phyloP scores from a whole-genome alignment of 2,113 vertebrate species.

The Heterotilapia buettikoferi region DNA sequence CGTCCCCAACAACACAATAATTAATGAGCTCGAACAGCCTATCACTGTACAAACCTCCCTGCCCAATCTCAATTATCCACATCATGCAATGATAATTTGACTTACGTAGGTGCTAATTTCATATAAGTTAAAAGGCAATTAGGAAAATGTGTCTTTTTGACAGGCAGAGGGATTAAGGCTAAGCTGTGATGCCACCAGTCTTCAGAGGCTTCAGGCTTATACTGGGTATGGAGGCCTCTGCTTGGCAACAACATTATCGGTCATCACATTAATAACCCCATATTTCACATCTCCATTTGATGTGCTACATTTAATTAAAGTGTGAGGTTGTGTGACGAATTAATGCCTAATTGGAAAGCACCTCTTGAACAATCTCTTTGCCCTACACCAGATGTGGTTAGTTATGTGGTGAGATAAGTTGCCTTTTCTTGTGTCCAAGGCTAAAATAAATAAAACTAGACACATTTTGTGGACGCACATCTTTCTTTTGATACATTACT shows the following conservation, averaged over 20 bases:
- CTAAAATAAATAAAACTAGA: neutral
- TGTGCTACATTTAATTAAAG: conserved; percentile 76
- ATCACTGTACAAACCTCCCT: conserved; percentile 32
- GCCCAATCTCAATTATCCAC: conserved; percentile 50
- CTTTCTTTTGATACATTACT: neutral
- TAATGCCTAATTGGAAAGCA: conserved; percentile 70
- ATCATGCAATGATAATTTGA: conserved; percentile 58
- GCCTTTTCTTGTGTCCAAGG: neutral
- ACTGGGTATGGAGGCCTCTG: conserved; percentile 1
- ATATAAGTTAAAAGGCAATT: conserved; percentile 76
- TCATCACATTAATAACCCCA: conserved; percentile 74
- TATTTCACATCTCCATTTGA: conserved; percentile 68
- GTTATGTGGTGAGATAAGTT: conserved; percentile 21
- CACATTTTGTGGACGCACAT: neutral
- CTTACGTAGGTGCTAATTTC: conserved; percentile 69
- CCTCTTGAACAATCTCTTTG: conserved; percentile 55
- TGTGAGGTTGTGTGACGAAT: conserved; percentile 67
- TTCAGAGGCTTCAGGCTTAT: conserved; percentile 48
- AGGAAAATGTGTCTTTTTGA: conserved; percentile 69
- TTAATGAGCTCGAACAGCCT: conserved; percentile 64
- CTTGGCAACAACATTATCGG: conserved; percentile 70
- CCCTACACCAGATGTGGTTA: conserved; percentile 23
- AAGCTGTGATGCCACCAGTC: conserved; percentile 57
- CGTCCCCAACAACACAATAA: conserved; percentile 57
- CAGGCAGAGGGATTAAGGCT: conserved; percentile 68